A percentile compares a stretch with the other conserved stretches of the same genome.
Evolutionary conservation across 2,888 invertebrate genomes (phyloP).

Genomic region (Sphaerophoria rueppellii): DNA sequence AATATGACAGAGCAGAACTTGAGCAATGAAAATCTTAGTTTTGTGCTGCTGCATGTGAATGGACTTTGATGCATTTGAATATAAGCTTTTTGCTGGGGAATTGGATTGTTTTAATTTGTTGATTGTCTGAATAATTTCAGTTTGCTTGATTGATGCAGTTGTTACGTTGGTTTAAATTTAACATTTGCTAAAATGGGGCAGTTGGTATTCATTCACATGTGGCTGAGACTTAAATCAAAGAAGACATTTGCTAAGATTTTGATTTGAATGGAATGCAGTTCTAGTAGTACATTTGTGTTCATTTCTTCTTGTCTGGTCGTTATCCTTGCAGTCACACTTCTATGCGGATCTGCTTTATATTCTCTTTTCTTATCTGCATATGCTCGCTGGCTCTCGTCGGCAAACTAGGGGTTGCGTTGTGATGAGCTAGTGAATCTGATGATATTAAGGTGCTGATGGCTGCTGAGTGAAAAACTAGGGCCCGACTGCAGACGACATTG

Average conservation of each 20-base stretch:
- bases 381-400: too few species aligned
- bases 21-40: background rate
- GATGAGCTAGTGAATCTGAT: too few species aligned
- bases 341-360: too few species aligned
- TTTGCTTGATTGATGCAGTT: constrained; percentile 50
- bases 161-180: constrained; percentile 6
- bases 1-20: constrained; percentile 45
- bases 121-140: constrained; percentile 41
- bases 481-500: too few species aligned
- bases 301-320: background rate
- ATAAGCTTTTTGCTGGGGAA: constrained; percentile 15
- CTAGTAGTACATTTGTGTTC: background rate
- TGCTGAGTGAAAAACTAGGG: too few species aligned
- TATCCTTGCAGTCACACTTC: too few species aligned
- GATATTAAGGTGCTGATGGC: too few species aligned
- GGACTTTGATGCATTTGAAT: background rate
- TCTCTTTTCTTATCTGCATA: too few species aligned
- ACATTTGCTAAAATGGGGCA: constrained; percentile 30
- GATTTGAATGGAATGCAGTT: background rate
- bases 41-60: constrained; percentile 15
- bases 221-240: background rate
- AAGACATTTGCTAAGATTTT: background rate
- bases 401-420: too few species aligned
- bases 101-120: constrained; percentile 51
- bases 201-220: constrained; percentile 7